Conservation (phyloP, 2,888 invertebrate species). For the Eupsilia transversa region DNA sequence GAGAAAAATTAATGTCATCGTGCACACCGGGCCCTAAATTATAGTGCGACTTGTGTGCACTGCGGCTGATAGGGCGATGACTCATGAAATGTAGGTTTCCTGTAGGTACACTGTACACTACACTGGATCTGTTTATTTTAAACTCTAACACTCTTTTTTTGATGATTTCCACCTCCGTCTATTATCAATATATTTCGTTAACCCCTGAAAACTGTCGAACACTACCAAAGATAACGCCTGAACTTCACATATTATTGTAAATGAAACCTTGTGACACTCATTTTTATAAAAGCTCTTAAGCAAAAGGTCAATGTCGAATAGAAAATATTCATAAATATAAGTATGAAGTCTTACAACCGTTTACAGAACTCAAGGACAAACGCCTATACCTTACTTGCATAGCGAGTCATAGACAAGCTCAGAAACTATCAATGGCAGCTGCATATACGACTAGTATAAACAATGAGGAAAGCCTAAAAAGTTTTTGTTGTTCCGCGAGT, state of each 20-base stretch:
- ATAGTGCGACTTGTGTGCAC: conserved; percentile 20
- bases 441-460: conserved; percentile 26
- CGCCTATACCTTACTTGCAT: background rate
- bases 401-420: background rate
- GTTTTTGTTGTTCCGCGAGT: conserved; percentile 17
- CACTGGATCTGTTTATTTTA: background rate
- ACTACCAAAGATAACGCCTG: background rate
- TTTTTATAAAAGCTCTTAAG: conserved; percentile 20
- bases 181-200: no score
- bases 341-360: background rate
- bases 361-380: background rate
- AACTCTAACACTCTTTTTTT: background rate
- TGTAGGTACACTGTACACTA: background rate
- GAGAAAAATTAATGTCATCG: conserved; percentile 57
- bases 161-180: background rate
- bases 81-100: background rate
- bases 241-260: background rate
- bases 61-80: background rate
- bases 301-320: conserved; percentile 6
- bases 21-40: conserved; percentile 36
- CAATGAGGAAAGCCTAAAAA: conserved; percentile 21
- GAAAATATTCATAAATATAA: conserved; percentile 15
- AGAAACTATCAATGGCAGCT: conserved; percentile 20
- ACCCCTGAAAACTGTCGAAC: background rate
- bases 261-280: background rate